A percentile compares a stretch with the other conserved stretches of the same genome.
Evolutionary conservation across 2,888 invertebrate species (phyloP).

Genomic region (Diadromus collaris): DNA sequence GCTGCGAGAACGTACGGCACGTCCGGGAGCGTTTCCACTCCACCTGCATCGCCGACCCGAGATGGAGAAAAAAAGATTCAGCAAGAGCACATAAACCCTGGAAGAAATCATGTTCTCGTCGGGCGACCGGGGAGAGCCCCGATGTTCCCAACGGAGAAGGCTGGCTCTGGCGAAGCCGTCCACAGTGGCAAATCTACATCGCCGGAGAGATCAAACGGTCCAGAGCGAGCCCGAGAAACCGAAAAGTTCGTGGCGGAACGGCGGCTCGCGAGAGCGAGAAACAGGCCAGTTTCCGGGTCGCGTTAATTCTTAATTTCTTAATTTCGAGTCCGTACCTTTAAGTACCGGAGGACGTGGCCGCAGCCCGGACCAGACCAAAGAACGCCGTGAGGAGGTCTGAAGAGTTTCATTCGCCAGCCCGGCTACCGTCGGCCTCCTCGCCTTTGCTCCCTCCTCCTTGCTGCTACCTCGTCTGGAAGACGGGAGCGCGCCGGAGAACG

Average conservation of each 20-base stretch:
- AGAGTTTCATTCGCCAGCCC: slow-evolving; percentile 58
- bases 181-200: neutral
- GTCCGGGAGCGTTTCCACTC: neutral
- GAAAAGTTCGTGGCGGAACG: neutral
- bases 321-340: slow-evolving; percentile 73
- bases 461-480: slow-evolving; percentile 52
- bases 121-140: neutral
- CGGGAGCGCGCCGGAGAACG: slow-evolving; percentile 59
- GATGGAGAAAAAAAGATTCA: neutral
- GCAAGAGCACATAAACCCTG: neutral
- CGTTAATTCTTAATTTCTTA: slow-evolving; percentile 78
- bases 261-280: slow-evolving; percentile 40
- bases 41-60: neutral
- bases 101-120: slow-evolving; percentile 6
- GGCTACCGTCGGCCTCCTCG: slow-evolving; percentile 39
- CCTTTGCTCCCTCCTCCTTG: slow-evolving; percentile 25
- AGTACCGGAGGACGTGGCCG: slow-evolving; percentile 64
- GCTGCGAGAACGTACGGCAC: neutral
- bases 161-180: neutral
- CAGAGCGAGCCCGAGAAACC: slow-evolving; percentile 48
- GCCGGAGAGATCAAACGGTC: slow-evolving; percentile 58
- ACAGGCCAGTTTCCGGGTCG: slow-evolving; percentile 68
- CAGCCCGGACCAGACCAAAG: slow-evolving; percentile 39
- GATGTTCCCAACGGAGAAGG: neutral
- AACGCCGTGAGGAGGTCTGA: slow-evolving; percentile 25